Percentiles rank a stretch among this genome's conserved stretches.
phyloP scores from a whole-genome alignment of 2,113 vertebrate genomes.

The Ifrita kowaldi region DNA sequence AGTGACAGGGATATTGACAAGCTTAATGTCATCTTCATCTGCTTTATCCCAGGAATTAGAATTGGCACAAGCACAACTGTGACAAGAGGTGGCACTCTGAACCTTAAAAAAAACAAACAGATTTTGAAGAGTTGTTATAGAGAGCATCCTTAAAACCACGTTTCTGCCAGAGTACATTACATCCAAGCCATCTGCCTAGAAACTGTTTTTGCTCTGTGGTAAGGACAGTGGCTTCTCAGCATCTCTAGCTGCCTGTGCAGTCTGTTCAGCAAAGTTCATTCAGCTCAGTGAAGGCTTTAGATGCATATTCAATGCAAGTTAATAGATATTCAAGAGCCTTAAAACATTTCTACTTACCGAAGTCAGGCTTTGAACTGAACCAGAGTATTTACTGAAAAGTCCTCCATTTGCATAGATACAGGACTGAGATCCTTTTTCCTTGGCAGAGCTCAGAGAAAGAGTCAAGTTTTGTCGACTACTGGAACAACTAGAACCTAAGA shows the following conservation, averaged over 20 bases:
- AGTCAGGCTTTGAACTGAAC: constrained; percentile 86
- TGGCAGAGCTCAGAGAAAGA: constrained; percentile 81
- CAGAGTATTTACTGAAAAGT: constrained; percentile 84
- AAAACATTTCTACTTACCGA: constrained; percentile 77
- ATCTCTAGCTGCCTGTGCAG: background rate
- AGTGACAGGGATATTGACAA: constrained; percentile 87
- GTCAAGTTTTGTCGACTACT: constrained; percentile 84
- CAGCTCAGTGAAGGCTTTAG: background rate
- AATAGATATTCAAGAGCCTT: background rate
- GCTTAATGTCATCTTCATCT: constrained; percentile 83
- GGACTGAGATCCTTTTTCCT: constrained; percentile 78
- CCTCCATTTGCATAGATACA: constrained; percentile 75
- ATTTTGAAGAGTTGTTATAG: background rate
- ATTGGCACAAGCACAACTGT: constrained; percentile 87
- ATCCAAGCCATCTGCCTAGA: background rate
- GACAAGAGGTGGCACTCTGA: constrained; percentile 87
- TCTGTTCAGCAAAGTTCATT: background rate
- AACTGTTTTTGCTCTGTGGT: background rate
- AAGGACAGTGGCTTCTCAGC: background rate
- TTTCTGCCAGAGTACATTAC: background rate
- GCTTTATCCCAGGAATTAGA: constrained; percentile 86
- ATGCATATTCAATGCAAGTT: background rate
- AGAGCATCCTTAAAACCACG: background rate
- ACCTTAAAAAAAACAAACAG: constrained; percentile 70
- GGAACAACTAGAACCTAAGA: constrained; percentile 81